Percentiles rank a stretch among this genome's conserved stretches.
Conservation (phyloP, 2,888 invertebrate species). For the Eupithecia inturbata region DNA sequence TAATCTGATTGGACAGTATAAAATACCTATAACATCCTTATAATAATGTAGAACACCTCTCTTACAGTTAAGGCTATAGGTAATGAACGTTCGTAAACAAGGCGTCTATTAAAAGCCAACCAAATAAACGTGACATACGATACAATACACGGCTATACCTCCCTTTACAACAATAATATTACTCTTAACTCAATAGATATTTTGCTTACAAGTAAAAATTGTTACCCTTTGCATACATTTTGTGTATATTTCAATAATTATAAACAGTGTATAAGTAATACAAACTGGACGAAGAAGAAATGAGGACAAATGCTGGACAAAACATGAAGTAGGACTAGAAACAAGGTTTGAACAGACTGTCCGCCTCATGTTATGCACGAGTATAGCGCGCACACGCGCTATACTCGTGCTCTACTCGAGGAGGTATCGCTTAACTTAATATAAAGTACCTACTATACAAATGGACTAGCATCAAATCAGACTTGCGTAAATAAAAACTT, state of each 20-base stretch:
- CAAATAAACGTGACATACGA: slow-evolving; percentile 46
- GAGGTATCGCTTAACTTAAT: slow-evolving; percentile 35
- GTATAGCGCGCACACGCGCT: too few species aligned
- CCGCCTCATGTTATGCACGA: too few species aligned
- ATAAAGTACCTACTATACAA: slow-evolving; percentile 40
- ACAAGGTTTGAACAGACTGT: not conserved
- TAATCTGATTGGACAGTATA: slow-evolving; percentile 47
- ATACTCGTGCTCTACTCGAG: slow-evolving; percentile 14
- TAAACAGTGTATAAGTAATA: slow-evolving; percentile 46
- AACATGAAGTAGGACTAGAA: slow-evolving; percentile 24
- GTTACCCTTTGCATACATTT: slow-evolving; percentile 61
- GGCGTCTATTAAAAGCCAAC: slow-evolving; percentile 62
- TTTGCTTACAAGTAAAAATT: slow-evolving; percentile 58
- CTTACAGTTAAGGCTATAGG: slow-evolving; percentile 48
- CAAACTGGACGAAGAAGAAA: slow-evolving; percentile 59
- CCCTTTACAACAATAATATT: slow-evolving; percentile 53
- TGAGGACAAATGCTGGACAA: slow-evolving; percentile 45
- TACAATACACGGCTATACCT: slow-evolving; percentile 33
- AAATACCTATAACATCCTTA: slow-evolving; percentile 62
- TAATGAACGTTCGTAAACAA: slow-evolving; percentile 56
- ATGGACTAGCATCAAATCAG: slow-evolving; percentile 72
- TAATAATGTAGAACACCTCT: slow-evolving; percentile 48
- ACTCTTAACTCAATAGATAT: slow-evolving; percentile 54
- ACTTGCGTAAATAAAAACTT: slow-evolving; percentile 56
- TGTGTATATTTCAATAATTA: slow-evolving; percentile 52